Evolutionary conservation across 2,797 vertebrate genomes (phyloP), one percentile per base, ranked within the genome.

Genomic region (Catostomus latipinnis): DNA sequence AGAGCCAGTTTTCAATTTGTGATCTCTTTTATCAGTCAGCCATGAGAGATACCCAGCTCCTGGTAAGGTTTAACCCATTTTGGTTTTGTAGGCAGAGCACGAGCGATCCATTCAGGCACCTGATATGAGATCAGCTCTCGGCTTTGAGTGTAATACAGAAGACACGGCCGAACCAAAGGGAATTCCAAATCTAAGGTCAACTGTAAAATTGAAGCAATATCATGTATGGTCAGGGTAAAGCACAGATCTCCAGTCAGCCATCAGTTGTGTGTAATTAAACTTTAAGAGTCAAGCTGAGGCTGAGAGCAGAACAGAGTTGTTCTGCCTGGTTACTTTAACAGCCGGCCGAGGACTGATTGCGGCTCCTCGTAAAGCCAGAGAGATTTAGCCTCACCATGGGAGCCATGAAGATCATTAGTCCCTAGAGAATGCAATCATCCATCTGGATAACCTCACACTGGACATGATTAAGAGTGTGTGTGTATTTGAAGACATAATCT

Each of bases 281-380:
- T 76, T 76, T 58, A 68, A 68, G 65, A 57, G 66, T 8, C 8
- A 3, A 68, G 66, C 66, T 11, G 48, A 52, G 48, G 74, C 16
- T 3, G 54, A 58, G 56, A 68, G 74, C 14, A 8, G 54, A 76
- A 60, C 65, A 34, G 63, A 50, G 74, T 63, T 76, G 74, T 76
- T 76, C 74, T 69, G 78, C 48, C 72, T 74, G 58, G 71, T 74
- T 76, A 81, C 78, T 81, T 74, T 81, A 74, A 68, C 63, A 74
- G 53, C 70, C 46, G 56, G 46, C 63, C 18, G 6, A 60, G 65
- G 63, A 63, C 63, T 76, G 63, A 76, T 68, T 58, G 71, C 52
- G 18, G 66, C 62, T 48, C 46, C 49, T 81, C 34, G 48, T 81
- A 70, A 81, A 81, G 43, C 65, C 72, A 54, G 48, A 54, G 79